A percentile compares a stretch with the other conserved stretches of the same genome.
Conservation (phyloP, 2,797 vertebrate genomes). For the Paramormyrops hopkinsi region DNA sequence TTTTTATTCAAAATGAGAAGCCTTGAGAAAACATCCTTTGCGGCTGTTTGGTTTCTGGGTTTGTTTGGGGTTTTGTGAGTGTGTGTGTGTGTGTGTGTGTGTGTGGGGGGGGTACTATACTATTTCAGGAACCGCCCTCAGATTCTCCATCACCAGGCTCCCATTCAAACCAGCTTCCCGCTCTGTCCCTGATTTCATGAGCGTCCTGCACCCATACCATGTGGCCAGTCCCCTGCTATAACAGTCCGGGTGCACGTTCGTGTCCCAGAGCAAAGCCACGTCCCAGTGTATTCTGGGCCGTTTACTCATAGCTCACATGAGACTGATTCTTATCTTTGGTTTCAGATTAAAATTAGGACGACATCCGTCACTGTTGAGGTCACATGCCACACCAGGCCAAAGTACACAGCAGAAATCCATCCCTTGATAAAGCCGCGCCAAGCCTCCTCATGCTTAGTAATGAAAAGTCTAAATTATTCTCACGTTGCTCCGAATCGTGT, state of each 20-base stretch:
- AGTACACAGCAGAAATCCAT: neutral
- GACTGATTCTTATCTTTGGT: slow-evolving; percentile 62
- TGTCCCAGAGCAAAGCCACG: neutral
- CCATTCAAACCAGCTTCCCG: slow-evolving; percentile 30
- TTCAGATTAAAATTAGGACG: slow-evolving; percentile 66
- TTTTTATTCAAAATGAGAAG: neutral
- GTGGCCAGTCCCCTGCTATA: neutral
- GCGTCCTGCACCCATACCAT: neutral
- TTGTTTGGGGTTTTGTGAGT: neutral
- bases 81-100: neutral
- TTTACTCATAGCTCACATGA: slow-evolving; percentile 69
- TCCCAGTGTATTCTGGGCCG: slow-evolving; percentile 54
- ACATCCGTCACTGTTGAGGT: slow-evolving; percentile 58
- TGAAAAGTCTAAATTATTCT: slow-evolving; percentile 4
- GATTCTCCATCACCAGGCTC: neutral
- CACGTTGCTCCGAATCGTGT: neutral
- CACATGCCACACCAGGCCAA: slow-evolving; percentile 45
- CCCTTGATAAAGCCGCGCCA: neutral
- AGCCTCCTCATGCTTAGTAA: neutral
- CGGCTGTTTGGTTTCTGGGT: neutral
- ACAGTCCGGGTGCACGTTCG: neutral
- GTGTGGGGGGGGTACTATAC: neutral
- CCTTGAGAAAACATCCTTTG: neutral
- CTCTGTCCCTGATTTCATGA: neutral
- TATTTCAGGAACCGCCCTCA: neutral